These are phyloP conservation scores for Homalodisca vitripennis DNA, from an alignment of 1,140 invertebrate genomes.

Conservation along the genomic window DNA sequence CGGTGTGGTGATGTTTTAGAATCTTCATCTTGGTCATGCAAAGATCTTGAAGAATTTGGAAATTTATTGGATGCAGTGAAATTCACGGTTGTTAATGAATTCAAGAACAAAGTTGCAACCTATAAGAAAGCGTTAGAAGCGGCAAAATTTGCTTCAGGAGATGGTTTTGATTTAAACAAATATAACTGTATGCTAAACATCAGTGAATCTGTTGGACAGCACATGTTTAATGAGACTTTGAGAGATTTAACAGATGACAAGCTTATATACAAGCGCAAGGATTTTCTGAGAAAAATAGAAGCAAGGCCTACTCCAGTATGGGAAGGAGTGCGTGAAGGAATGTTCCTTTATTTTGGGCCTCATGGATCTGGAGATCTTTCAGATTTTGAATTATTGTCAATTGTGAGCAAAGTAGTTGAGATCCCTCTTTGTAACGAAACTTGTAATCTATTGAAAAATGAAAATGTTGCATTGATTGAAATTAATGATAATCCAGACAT, in stretches of 20 bases:
- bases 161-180: background rate
- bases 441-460: too few relatives aligned
- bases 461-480: too few relatives aligned
- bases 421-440: too few relatives aligned
- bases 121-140: slow-evolving; percentile 9
- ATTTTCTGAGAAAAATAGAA: background rate
- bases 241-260: too few relatives aligned
- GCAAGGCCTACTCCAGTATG: background rate
- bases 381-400: too few relatives aligned
- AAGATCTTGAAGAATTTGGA: slow-evolving; percentile 2
- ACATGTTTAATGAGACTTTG: slow-evolving; percentile 5
- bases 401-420: too few relatives aligned
- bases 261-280: background rate
- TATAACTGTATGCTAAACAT: background rate
- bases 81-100: background rate
- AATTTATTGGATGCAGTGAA: background rate
- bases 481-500: too few relatives aligned
- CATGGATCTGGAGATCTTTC: background rate
- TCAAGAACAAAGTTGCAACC: background rate
- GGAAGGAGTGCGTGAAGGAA: background rate
- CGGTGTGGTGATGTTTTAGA: background rate
- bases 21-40: background rate
- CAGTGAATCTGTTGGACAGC: background rate
- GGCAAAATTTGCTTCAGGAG: slow-evolving; percentile 11
- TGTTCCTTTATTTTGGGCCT: background rate